These are phyloP conservation scores for Tetraneura akinire DNA, from an alignment of 1,140 invertebrate genomes.

Conservation along the genomic window DNA sequence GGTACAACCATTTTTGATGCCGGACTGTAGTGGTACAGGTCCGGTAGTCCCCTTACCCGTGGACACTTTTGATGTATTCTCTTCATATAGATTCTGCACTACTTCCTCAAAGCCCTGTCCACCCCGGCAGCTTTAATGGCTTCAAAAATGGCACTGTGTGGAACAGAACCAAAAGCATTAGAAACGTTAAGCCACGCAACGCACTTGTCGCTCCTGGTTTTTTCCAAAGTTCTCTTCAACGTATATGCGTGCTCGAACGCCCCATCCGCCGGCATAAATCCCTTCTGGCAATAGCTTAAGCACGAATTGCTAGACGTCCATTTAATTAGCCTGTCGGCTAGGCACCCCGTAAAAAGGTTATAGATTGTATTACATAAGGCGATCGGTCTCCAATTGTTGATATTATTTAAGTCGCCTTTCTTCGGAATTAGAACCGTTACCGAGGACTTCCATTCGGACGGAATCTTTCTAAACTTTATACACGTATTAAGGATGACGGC, in stretches of 20 bases:
- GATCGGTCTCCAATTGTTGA: slow-evolving; percentile 58
- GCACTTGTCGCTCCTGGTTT: neutral
- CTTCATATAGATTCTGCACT: neutral
- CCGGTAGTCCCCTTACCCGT: neutral
- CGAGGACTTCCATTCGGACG: slow-evolving; percentile 54
- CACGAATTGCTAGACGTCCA: slow-evolving; percentile 21
- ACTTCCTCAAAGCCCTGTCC: too few species aligned
- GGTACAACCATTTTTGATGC: neutral
- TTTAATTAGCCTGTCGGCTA: slow-evolving; percentile 36
- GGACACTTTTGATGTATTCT: neutral
- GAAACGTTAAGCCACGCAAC: slow-evolving; percentile 4
- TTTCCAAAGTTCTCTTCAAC: neutral
- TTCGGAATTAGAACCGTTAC: slow-evolving; percentile 58
- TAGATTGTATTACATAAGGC: slow-evolving; percentile 56
- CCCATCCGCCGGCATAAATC: slow-evolving; percentile 40
- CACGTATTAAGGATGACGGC: slow-evolving; percentile 52
- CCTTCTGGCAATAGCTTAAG: slow-evolving; percentile 53
- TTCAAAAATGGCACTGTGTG: neutral
- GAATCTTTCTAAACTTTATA: slow-evolving; percentile 44
- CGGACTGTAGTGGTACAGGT: neutral
- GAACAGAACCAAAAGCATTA: neutral
- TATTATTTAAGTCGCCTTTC: slow-evolving; percentile 54
- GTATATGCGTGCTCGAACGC: neutral
- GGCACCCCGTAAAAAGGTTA: slow-evolving; percentile 57
- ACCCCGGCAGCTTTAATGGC: neutral